phyloP scores from a whole-genome alignment of 2,113 vertebrate genomes.

The Pterocles gutturalis region DNA sequence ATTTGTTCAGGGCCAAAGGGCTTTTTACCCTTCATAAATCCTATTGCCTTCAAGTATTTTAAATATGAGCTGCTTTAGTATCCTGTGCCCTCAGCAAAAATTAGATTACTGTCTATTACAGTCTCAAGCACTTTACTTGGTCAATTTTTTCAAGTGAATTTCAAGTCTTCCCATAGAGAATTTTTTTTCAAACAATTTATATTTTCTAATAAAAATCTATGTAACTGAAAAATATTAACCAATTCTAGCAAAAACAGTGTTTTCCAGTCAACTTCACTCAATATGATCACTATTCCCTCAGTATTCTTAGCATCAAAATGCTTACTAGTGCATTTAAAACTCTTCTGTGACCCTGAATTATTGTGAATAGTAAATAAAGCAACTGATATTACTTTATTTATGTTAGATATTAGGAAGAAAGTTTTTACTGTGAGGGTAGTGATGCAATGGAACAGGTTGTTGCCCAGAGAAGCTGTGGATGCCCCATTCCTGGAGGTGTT shows the following conservation, averaged over 20 bases:
- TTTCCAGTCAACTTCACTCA: slow-evolving; percentile 7
- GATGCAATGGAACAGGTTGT: too few relatives aligned
- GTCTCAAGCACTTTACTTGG: background rate
- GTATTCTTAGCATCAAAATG: background rate
- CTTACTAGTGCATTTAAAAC: background rate
- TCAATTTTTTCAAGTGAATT: background rate
- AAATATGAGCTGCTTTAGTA: background rate
- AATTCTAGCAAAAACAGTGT: background rate
- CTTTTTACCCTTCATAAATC: background rate
- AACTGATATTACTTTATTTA: background rate
- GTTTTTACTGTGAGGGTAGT: too few relatives aligned
- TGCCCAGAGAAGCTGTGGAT: too few relatives aligned
- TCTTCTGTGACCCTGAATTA: background rate
- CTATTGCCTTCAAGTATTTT: background rate
- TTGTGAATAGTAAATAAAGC: slow-evolving; percentile 29
- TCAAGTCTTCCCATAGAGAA: background rate
- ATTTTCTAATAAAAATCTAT: background rate
- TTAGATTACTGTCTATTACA: background rate
- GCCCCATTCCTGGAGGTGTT: too few relatives aligned
- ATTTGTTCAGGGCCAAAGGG: background rate
- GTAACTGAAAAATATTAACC: background rate
- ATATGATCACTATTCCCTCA: background rate
- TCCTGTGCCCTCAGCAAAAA: background rate
- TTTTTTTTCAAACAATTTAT: background rate
- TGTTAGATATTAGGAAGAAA: background rate